Evolutionary conservation across 2,113 vertebrate genomes (phyloP), one percentile per base, ranked within the genome.

Genomic region (Orcinus orca): DNA sequence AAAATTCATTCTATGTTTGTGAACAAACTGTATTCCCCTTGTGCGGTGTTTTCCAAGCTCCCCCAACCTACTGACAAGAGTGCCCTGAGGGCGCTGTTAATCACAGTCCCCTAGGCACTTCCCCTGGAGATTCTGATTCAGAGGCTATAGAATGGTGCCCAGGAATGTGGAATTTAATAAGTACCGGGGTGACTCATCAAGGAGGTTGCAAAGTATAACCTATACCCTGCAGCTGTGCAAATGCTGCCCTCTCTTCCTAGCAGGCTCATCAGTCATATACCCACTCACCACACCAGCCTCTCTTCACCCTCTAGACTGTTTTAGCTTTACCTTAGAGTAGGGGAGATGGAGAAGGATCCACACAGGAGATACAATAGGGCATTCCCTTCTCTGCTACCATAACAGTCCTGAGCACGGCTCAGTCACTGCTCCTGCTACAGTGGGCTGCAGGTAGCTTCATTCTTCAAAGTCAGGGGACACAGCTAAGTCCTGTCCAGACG

Each of bases 141-240:
- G 11, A 90, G 25, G 20, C 86, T 62, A n/a, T 36, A 85, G 12
- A 86, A 20, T 21, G 12, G 38, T 47, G 55, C 6, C 38, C 90
- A 82, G 3, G 21, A 71, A 38, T 41, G 17, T 36, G 21, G 55
- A 73, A 85, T 87, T 92, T 90, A 97, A 91, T 93, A 88, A 95
- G 74, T 31, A 83, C 53, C 68, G 68, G 60, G 55, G 13, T 38
- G 79, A 50, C 18, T 44, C 85, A 81, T 12, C 36, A 83, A 29
- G 33, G 68, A 96, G 17, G 14, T 29, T 83, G n/a, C 70, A 89
- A 82, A 80, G 38, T 47, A 36, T n/a, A 88, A 77, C 17, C 23
- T 50, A 81, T 8, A 17, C 3, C 9, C 12, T 44, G 4, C 11
- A 20, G 10, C 77, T 95, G 44, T 84, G 31, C 58, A 96, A 82